phyloP scores from a whole-genome alignment of 2,797 vertebrate genomes.

The Myotis daubentonii region DNA sequence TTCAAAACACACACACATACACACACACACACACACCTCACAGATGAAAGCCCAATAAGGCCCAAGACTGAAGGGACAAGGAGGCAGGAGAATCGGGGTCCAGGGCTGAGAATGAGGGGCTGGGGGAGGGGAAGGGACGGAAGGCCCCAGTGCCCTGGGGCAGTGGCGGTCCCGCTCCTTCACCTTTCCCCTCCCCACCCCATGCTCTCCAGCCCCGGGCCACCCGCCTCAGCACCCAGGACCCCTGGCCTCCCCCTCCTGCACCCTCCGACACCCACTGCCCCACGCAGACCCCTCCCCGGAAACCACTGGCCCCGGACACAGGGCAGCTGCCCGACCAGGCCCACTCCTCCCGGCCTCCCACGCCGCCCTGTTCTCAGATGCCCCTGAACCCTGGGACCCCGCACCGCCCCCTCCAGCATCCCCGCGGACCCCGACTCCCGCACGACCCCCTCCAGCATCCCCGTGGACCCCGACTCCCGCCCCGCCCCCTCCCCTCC shows the following conservation, averaged over 20 bases:
- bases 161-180: rapidly evolving
- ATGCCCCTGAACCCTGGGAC: neutral
- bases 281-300: neutral
- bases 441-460: no score
- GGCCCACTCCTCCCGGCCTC: neutral
- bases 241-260: neutral
- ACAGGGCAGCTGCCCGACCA: rapidly evolving
- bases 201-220: no score
- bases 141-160: neutral
- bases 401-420: no score
- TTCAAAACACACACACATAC: neutral
- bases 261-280: neutral
- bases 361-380: no score
- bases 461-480: no score
- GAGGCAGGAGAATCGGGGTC: neutral
- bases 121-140: neutral
- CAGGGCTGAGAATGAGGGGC: neutral
- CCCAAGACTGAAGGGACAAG: neutral
- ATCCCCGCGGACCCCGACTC: no score
- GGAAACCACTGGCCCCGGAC: neutral
- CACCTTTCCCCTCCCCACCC: neutral
- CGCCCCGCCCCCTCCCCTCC: no score
- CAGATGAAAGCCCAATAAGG: neutral
- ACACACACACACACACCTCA: neutral
- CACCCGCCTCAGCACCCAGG: neutral